A percentile compares a stretch with the other conserved stretches of the same genome.
Conservation (phyloP, 1,140 invertebrate species). For the Danaus melanippus region DNA sequence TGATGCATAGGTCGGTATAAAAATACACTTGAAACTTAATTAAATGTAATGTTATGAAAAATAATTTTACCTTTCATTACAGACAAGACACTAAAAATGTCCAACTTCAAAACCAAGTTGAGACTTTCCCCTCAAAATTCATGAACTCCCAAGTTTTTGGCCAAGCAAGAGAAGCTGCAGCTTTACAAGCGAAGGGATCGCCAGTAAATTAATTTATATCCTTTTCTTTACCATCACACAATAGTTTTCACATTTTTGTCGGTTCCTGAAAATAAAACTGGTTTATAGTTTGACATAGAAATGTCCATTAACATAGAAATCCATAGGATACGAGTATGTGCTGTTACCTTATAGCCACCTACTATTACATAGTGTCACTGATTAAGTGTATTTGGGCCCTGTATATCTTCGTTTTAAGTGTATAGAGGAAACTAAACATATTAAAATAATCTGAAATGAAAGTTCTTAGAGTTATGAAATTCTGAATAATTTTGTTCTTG, state of each 20-base stretch:
- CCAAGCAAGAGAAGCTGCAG: constrained; percentile 69
- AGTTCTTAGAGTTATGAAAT: too few species aligned
- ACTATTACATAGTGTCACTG: constrained; percentile 84
- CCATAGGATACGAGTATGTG: constrained; percentile 98
- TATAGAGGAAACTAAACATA: too few species aligned
- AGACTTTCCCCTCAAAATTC: constrained; percentile 75
- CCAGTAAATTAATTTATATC: constrained; percentile 29
- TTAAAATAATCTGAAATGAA: too few species aligned
- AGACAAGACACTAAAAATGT: constrained; percentile 70
- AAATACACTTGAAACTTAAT: too few species aligned
- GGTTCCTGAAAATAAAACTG: constrained; percentile 59
- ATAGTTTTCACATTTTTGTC: constrained; percentile 61
- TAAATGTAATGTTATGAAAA: background rate
- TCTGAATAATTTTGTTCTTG: too few species aligned
- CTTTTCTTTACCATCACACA: constrained; percentile 39
- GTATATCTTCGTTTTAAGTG: too few species aligned
- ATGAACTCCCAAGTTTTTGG: constrained; percentile 69
- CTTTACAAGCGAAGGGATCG: constrained; percentile 37
- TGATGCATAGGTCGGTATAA: constrained; percentile 74
- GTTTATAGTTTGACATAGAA: constrained; percentile 96
- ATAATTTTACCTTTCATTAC: constrained; percentile 19
- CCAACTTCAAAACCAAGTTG: constrained; percentile 70
- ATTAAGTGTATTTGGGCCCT: constrained; percentile 84
- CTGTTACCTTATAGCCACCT: constrained; percentile 78
- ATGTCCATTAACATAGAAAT: constrained; percentile 96